Evolutionary conservation across 37 sponge, comb jelly and placozoan genomes (phyloP).

Genomic region (Aphrocallistes beatrix): DNA sequence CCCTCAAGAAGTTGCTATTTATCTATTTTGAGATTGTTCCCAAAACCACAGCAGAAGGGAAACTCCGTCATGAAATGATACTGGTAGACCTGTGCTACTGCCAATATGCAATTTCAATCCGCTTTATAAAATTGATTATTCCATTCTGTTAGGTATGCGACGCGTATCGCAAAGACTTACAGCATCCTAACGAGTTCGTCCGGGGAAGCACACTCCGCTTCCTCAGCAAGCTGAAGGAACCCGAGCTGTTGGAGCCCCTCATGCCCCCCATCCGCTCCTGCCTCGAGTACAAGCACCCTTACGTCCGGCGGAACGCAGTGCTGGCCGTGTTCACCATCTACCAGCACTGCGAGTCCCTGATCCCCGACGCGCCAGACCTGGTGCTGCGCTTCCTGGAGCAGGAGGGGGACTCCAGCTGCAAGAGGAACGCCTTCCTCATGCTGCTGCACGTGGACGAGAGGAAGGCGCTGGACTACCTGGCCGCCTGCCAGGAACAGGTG

Average conservation of each 20-base stretch:
- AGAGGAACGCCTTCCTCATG: constrained; percentile 99
- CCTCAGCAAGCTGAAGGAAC: constrained; percentile 93
- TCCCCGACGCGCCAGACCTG: constrained; percentile 98
- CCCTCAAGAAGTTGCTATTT: constrained; percentile 89
- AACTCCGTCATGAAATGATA: constrained; percentile 97
- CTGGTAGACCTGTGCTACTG: constrained; percentile 34
- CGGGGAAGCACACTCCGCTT: constrained; percentile 92
- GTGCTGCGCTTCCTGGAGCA: constrained; percentile 83
- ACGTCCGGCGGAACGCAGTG: constrained; percentile 96
- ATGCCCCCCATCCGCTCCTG: constrained; percentile 96
- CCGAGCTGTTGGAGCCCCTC: constrained; percentile 94
- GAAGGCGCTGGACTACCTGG: constrained; percentile 86
- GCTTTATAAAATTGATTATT: not conserved
- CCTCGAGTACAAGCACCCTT: constrained; percentile 90
- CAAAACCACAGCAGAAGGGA: constrained; percentile 86
- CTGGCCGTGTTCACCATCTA: constrained; percentile 97
- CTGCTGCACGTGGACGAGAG: constrained; percentile 96
- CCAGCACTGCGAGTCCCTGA: constrained; percentile 81
- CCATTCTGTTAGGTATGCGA: constrained; percentile 1
- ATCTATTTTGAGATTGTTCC: constrained; percentile 97
- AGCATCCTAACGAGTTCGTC: constrained; percentile 97
- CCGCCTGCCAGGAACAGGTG: constrained; percentile 90
- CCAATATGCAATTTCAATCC: not conserved
- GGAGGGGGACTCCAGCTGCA: constrained; percentile 94
- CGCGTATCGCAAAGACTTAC: constrained; percentile 70